Conservation (phyloP, 2,113 vertebrate species). For the Solea senegalensis region DNA sequence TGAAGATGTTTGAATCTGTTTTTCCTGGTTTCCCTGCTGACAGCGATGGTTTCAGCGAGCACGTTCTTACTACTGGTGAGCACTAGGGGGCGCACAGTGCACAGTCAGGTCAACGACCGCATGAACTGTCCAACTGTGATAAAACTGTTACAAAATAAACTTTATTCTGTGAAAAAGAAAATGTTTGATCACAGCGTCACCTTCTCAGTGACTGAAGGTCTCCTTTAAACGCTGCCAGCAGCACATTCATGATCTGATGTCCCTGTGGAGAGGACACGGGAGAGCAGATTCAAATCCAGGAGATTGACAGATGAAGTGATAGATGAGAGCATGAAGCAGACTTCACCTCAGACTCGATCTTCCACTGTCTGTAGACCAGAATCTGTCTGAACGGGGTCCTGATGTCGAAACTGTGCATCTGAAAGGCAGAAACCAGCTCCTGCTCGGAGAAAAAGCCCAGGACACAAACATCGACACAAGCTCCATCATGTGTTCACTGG, state of each 20-base stretch:
- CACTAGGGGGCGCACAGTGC: too few relatives aligned
- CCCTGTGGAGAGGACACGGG: constrained; percentile 56
- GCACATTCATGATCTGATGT: constrained; percentile 79
- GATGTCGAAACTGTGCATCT: constrained; percentile 79
- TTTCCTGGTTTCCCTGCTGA: too few relatives aligned
- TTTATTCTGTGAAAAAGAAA: too few relatives aligned
- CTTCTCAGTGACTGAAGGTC: constrained; percentile 71
- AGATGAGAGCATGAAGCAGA: not conserved
- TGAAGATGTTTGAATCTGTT: too few relatives aligned
- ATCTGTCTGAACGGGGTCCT: constrained; percentile 77
- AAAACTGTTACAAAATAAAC: too few relatives aligned
- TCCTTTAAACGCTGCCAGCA: constrained; percentile 74
- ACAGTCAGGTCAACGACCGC: too few relatives aligned
- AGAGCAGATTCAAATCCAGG: too few relatives aligned
- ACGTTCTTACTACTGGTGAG: too few relatives aligned
- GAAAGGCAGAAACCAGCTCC: constrained; percentile 74
- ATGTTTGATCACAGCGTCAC: constrained; percentile 45
- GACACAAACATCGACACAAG: not conserved
- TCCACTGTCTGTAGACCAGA: constrained; percentile 77
- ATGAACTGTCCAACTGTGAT: too few relatives aligned
- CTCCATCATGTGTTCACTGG: not conserved
- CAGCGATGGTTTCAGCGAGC: too few relatives aligned
- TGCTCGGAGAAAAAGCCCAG: constrained; percentile 14
- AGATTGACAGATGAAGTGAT: too few relatives aligned
- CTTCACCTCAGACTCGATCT: constrained; percentile 74